Evolutionary conservation across 2,888 invertebrate species (phyloP), one percentile per base, ranked within the genome.

Genomic region (Limnephilus rhombicus): DNA sequence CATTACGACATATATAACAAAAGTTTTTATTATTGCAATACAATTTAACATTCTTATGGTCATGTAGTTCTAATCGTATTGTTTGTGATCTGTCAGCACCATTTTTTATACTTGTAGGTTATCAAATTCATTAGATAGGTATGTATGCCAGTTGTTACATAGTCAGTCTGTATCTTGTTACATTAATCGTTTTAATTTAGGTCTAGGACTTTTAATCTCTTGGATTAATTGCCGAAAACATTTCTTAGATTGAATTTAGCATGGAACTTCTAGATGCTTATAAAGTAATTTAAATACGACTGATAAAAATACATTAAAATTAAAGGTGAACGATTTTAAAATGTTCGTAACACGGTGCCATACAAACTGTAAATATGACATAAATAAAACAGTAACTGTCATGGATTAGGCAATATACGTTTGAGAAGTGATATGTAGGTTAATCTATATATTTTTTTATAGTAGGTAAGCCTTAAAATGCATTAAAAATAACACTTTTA

Each of bases 361-460:
- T 34, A 34, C 34, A 34, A 83, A 34, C 34, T 83, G 15, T 34
- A 4, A 37, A 37, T 37, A 83, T 68, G 68, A 31, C 82, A 83
- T 83, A 83, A 83, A 34, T 37, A 34, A 34, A 15, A 83, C 34
- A 83, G 24, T 15, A 12, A 83, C 82, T 34, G 82, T 83, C 34
- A 34, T 31, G 34, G 82, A 83, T 83, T 83, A 31, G 34, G 82
- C 29, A 83, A 83, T 31, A 34, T 83, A 34, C 18, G 34, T 83
- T 83, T 83, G 15, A 11, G 31, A 34, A 83, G 34, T 83, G 82
- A 83, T 83, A 83, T 83, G 82, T 83, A 83, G 82, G 82, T 83
- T 83, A 83, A 83, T 83, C 34, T 15, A 34, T 83, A 83, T 83
- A 18, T 83, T 83, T 82, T 82, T 34, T 83, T 83, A 83, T 31